These are phyloP conservation scores for Bombyx huttoni DNA, from an alignment of 2,888 invertebrate genomes.

Conservation along the genomic window DNA sequence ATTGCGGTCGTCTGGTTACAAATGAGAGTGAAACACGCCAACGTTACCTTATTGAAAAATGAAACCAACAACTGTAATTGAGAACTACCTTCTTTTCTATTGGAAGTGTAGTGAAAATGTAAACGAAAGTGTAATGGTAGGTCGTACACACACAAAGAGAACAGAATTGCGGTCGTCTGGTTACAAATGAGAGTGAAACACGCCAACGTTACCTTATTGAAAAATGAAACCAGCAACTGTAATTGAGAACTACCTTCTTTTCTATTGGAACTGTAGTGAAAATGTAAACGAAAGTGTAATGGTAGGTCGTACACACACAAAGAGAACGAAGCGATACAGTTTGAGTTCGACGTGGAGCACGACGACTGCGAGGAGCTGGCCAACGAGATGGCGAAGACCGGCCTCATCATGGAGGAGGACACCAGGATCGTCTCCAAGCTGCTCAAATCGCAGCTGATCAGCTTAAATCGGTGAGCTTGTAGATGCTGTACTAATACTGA, in stretches of 20 bases:
- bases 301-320: conserved; percentile 91
- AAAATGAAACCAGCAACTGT: no score
- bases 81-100: neutral
- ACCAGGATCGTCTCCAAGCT: conserved; percentile 91
- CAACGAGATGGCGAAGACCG: conserved; percentile 95
- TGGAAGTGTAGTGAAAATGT: neutral
- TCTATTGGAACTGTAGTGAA: neutral
- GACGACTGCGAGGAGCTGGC: conserved; percentile 96
- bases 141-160: conserved; percentile 97
- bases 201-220: no score
- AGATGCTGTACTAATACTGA: neutral
- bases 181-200: no score
- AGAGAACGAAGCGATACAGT: conserved; percentile 99
- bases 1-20: no score
- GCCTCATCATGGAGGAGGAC: conserved; percentile 96
- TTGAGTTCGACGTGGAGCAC: conserved; percentile 93
- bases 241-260: neutral
- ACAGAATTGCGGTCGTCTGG: no score
- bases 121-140: conserved; percentile 17
- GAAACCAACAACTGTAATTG: neutral
- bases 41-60: no score
- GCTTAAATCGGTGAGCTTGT: conserved; percentile 69
- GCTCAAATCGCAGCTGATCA: conserved; percentile 88
- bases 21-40: no score
- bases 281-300: neutral